Conservation (phyloP, 2,113 vertebrate genomes). For the Spea multiplicata region DNA sequence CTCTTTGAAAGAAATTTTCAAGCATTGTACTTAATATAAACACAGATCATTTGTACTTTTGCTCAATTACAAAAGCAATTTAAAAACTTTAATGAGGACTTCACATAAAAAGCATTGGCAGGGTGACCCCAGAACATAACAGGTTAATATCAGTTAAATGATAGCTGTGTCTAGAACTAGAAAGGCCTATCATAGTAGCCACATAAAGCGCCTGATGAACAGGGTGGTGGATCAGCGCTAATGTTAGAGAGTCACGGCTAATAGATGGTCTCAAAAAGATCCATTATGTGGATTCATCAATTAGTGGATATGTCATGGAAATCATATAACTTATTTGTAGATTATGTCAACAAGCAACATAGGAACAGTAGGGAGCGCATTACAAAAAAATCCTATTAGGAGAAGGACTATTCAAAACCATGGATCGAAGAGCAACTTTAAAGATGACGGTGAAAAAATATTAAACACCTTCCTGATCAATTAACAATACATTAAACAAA, state of each 20-base stretch:
- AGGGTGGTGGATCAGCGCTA: conserved; percentile 4
- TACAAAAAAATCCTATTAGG: too few relatives aligned
- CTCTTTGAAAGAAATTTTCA: conserved; percentile 56
- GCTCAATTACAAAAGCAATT: conserved; percentile 52
- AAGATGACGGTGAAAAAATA: too few relatives aligned
- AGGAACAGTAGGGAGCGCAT: too few relatives aligned
- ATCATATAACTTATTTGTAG: too few relatives aligned
- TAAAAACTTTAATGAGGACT: conserved; percentile 32
- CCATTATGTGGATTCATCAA: too few relatives aligned
- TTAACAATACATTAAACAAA: too few relatives aligned
- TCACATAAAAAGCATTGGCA: background rate
- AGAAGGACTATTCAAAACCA: too few relatives aligned
- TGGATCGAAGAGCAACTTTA: too few relatives aligned
- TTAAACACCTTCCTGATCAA: too few relatives aligned
- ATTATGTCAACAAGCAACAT: too few relatives aligned
- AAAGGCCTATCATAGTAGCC: conserved; percentile 6
- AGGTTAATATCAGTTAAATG: conserved; percentile 10
- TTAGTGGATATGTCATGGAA: too few relatives aligned
- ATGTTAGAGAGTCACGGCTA: conserved; percentile 14
- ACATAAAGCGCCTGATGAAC: background rate
- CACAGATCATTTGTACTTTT: conserved; percentile 60
- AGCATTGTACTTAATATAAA: conserved; percentile 60
- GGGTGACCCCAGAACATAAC: conserved; percentile 11
- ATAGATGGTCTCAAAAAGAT: background rate
- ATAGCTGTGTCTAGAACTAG: background rate